Conservation (phyloP, 2,888 invertebrate species). For the Netelia fuscicornis region DNA sequence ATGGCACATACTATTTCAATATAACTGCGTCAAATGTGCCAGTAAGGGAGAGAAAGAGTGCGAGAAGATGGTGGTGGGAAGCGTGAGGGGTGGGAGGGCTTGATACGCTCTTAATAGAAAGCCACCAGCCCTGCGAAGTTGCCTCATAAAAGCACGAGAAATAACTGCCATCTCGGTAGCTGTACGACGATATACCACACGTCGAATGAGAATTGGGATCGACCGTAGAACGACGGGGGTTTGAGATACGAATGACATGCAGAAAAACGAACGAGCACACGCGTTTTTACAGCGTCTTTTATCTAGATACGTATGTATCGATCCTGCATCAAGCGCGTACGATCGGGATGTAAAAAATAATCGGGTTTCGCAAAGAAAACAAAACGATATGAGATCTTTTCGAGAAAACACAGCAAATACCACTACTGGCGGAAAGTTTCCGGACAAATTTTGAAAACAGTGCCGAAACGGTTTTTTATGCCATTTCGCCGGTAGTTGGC, state of each 20-base stretch:
- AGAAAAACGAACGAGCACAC: constrained; percentile 16
- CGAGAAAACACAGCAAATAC: too few species aligned
- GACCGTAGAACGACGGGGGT: constrained; percentile 17
- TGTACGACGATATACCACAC: constrained; percentile 70
- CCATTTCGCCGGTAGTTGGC: too few species aligned
- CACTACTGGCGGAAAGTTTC: too few species aligned
- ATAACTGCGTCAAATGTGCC: constrained; percentile 71
- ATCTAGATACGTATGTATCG: too few species aligned
- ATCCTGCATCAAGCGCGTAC: too few species aligned
- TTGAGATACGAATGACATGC: constrained; percentile 25
- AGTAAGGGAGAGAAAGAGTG: constrained; percentile 14
- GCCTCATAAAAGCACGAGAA: constrained; percentile 70
- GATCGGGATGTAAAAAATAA: too few species aligned
- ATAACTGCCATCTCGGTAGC: constrained; percentile 69
- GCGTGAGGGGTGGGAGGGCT: constrained; percentile 21
- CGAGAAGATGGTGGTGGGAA: constrained; percentile 9
- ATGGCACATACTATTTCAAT: constrained; percentile 79
- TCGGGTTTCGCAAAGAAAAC: too few species aligned
- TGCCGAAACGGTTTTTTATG: too few species aligned
- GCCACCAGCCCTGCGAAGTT: constrained; percentile 71
- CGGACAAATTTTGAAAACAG: too few species aligned
- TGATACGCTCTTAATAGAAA: constrained; percentile 70
- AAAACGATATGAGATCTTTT: too few species aligned
- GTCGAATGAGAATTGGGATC: constrained; percentile 46
- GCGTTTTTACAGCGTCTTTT: constrained; percentile 14